phyloP scores from a whole-genome alignment of 2,888 invertebrate species.

The Epistrophella euchroma region DNA sequence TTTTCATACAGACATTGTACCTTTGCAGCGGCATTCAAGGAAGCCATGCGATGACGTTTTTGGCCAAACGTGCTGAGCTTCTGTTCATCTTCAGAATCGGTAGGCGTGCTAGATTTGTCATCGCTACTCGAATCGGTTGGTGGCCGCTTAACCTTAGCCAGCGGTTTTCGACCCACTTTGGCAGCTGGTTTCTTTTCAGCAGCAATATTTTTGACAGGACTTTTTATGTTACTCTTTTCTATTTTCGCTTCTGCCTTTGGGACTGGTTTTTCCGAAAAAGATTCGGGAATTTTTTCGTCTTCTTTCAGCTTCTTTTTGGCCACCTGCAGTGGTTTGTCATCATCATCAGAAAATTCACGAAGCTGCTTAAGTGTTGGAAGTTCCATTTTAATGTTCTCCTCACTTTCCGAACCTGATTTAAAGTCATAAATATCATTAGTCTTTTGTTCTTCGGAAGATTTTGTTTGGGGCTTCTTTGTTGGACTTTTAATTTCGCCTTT shows the following conservation, averaged over 20 bases:
- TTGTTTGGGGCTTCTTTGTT: constrained; percentile 29
- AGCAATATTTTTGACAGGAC: constrained; percentile 27
- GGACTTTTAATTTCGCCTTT: constrained; percentile 44
- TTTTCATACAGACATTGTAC: constrained; percentile 96
- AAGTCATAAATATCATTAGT: constrained; percentile 82
- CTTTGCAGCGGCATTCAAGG: constrained; percentile 94
- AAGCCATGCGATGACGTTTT: constrained; percentile 93
- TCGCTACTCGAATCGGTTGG: constrained; percentile 77
- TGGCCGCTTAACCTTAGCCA: constrained; percentile 65
- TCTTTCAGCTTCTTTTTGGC: constrained; percentile 71
- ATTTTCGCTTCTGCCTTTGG: constrained; percentile 24
- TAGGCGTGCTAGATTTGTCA: constrained; percentile 60
- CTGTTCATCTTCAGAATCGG: constrained; percentile 82
- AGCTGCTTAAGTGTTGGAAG: constrained; percentile 81
- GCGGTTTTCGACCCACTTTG: constrained; percentile 53
- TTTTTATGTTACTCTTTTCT: constrained; percentile 3
- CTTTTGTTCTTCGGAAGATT: constrained; percentile 34
- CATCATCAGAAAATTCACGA: constrained; percentile 82
- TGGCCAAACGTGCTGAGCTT: constrained; percentile 85
- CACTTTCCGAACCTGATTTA: constrained; percentile 83
- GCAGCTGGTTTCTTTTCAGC: constrained; percentile 56
- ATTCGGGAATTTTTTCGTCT: constrained; percentile 28
- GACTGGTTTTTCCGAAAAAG: constrained; percentile 18
- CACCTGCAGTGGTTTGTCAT: constrained; percentile 80
- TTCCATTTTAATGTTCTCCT: constrained; percentile 83